Conservation (phyloP, 2,888 invertebrate species). For the Dynastes grantii region DNA sequence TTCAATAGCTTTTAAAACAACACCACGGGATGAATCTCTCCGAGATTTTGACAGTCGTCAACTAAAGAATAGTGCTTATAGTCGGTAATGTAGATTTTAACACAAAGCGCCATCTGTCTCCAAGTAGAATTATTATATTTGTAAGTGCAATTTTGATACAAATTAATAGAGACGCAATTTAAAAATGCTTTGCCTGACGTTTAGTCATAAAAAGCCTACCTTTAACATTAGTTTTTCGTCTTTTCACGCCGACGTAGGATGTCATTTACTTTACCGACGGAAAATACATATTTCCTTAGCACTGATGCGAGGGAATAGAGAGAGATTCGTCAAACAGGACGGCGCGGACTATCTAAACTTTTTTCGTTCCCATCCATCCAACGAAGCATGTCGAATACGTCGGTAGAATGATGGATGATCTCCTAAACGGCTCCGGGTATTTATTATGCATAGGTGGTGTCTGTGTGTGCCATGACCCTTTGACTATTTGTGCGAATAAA, state of each 20-base stretch:
- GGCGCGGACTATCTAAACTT: constrained; percentile 27
- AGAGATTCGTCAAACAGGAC: constrained; percentile 35
- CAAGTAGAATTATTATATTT: too few species aligned
- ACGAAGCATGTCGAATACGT: neutral
- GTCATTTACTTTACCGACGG: constrained; percentile 6
- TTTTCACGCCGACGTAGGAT: neutral
- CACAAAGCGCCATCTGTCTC: too few species aligned
- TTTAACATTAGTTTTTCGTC: too few species aligned
- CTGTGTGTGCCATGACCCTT: constrained; percentile 18
- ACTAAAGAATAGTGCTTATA: too few species aligned
- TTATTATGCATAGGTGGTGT: constrained; percentile 41
- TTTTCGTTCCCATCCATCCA: neutral
- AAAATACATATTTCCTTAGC: neutral
- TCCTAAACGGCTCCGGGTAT: constrained; percentile 24
- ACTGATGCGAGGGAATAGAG: neutral
- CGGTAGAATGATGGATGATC: constrained; percentile 38
- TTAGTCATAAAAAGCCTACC: too few species aligned
- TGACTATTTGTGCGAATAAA: constrained; percentile 17
- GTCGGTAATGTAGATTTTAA: too few species aligned
- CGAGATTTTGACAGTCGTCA: too few species aligned
- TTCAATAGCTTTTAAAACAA: too few species aligned
- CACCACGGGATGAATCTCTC: too few species aligned
- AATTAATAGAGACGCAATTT: too few species aligned
- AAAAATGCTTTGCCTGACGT: too few species aligned
- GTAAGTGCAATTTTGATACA: too few species aligned